phyloP scores from a whole-genome alignment of 2,113 vertebrate species.

The Scolopax mira region DNA sequence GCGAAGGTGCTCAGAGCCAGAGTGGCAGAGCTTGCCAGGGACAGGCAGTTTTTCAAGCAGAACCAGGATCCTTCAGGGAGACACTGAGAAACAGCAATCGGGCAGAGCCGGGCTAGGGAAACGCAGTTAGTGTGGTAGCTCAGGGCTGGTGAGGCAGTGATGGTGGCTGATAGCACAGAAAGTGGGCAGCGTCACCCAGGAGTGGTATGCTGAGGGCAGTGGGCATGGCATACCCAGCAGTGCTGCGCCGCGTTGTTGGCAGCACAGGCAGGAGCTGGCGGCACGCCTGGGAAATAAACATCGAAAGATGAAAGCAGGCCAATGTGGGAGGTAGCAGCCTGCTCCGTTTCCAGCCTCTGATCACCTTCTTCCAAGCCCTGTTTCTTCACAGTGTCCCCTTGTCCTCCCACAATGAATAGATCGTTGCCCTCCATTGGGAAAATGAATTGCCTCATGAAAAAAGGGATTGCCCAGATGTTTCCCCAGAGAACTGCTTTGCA shows the following conservation, averaged over 20 bases:
- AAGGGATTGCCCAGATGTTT: not conserved
- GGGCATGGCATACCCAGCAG: not conserved
- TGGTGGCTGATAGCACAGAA: not conserved
- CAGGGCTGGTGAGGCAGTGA: not conserved
- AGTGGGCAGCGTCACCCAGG: not conserved
- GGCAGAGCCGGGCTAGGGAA: not conserved
- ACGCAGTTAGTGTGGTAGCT: not conserved
- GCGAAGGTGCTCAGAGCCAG: not conserved
- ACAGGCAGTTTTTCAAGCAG: not conserved
- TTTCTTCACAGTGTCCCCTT: not conserved
- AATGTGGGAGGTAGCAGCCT: not conserved
- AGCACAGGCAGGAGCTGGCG: not conserved
- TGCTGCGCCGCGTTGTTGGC: not conserved
- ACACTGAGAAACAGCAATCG: accelerated
- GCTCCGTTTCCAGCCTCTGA: constrained; percentile 21
- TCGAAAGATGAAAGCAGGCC: constrained; percentile 10
- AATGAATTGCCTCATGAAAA: not conserved
- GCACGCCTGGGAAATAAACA: not conserved
- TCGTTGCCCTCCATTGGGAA: not conserved
- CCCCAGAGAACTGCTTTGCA: not conserved
- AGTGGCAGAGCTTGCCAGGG: not conserved
- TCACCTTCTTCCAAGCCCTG: constrained; percentile 24
- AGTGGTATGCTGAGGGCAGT: not conserved
- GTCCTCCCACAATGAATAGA: not conserved
- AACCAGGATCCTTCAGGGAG: not conserved